Conservation (phyloP, 92 coral and sea anemone genomes). For the Porites cylindrica region DNA sequence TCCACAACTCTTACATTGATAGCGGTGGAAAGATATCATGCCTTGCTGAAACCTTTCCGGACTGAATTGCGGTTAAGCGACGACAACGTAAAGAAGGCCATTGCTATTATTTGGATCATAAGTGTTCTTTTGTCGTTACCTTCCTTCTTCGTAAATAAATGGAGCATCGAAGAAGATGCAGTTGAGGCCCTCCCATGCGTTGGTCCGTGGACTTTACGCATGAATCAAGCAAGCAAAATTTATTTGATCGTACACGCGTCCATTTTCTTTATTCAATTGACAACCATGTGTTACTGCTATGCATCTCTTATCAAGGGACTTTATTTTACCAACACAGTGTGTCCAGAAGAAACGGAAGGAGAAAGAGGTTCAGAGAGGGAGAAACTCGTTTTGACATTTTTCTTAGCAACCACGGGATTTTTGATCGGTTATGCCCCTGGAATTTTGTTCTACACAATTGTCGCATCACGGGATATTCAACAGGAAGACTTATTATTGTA, state of each 20-base stretch:
- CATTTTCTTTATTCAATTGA: background rate
- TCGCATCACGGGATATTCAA: background rate
- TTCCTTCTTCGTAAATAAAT: background rate
- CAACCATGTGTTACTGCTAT: background rate
- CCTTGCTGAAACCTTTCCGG: background rate
- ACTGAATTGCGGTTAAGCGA: background rate
- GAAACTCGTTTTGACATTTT: background rate
- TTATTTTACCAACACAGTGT: background rate
- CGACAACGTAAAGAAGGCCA: background rate
- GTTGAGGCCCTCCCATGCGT: background rate
- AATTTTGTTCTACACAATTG: background rate
- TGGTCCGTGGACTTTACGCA: background rate
- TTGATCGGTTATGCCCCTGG: background rate
- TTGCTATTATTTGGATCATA: background rate
- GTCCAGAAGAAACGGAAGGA: background rate
- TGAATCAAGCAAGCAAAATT: background rate
- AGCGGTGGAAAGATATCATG: background rate
- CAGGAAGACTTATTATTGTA: background rate
- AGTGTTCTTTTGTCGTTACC: background rate
- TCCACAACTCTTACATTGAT: background rate
- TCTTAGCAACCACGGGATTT: background rate
- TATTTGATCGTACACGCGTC: background rate
- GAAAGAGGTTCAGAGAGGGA: background rate
- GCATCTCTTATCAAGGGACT: constrained; percentile 15
- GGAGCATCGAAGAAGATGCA: background rate